Conservation (phyloP, 2,888 invertebrate species). For the Lottia scabra region DNA sequence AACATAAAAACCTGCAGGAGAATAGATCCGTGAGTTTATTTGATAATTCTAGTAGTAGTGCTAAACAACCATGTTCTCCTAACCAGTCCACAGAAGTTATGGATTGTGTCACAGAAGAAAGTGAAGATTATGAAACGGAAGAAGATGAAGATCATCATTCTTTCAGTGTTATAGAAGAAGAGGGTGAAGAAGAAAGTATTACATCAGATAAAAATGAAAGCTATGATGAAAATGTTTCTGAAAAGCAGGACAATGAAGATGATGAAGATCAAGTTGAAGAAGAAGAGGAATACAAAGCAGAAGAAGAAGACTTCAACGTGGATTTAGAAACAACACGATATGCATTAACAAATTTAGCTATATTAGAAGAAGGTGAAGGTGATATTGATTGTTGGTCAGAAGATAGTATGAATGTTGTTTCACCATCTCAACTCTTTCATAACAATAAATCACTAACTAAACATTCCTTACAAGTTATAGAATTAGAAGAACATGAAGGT, state of each 20-base stretch:
- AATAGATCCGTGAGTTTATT: neutral
- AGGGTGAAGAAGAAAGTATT: constrained; percentile 1
- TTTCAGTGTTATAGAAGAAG: constrained; percentile 8
- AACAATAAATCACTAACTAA: too few species aligned
- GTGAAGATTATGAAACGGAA: constrained; percentile 13
- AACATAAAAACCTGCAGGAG: neutral
- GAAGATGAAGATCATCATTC: constrained; percentile 13
- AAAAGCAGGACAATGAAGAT: constrained; percentile 17
- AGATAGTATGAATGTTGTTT: too few species aligned
- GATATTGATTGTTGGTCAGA: neutral
- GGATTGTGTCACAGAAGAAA: constrained; percentile 22
- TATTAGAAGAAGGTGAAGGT: constrained; percentile 12
- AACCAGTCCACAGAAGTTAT: constrained; percentile 11
- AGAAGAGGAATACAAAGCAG: constrained; percentile 26
- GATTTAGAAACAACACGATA: neutral
- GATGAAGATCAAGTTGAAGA: constrained; percentile 24
- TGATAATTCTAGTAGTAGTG: neutral
- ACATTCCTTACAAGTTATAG: constrained; percentile 9
- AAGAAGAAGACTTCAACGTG: neutral
- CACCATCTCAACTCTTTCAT: too few species aligned
- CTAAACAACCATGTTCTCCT: neutral
- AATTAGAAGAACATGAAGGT: neutral
- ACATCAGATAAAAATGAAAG: constrained; percentile 3
- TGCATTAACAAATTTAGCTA: neutral
- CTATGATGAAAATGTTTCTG: constrained; percentile 10